Evolutionary conservation across 2,113 vertebrate species (phyloP), one percentile per base, ranked within the genome.

Genomic region (Lota lota): DNA sequence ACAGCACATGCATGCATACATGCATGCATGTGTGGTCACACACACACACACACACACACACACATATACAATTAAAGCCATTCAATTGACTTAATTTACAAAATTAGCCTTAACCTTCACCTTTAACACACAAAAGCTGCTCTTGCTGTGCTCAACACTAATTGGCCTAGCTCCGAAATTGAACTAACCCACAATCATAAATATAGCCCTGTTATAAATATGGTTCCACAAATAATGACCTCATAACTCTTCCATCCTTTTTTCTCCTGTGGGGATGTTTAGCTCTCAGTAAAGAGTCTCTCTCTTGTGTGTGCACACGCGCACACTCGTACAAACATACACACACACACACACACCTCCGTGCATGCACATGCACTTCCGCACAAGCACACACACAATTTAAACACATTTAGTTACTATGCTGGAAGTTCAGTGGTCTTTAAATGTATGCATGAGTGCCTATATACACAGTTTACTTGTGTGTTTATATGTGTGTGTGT

Each of bases 201-300:
- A 56, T 56, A 56, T 56, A 56, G 53, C 16, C n/a, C 15, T 56
- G 53, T n/a, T 56, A 56, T n/a, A n/a, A 56, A 56, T 56, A 56
- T 14, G 53, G 53, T 56, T n/a, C 53, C 15, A 7, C 4, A 56
- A 56, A 56, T 18, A 56, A 56, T 18, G 53, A 56, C 53, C 53
- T 56, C 53, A 56, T 56, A 56, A 56, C n/a, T 56, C 53, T 56
- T n/a, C 53, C 5, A 10, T 18, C 17, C 15, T 7, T 56, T 56
- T 56, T 56, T 4, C 53, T 56, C 5, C 53, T 56, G 16, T n/a
- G n/a, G 17, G 53, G 53, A 18, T 56, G 17, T 56, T 56, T 56
- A 56, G 51, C 12, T 17, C 51, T 53, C 51, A 33, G 51, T 53
- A 53, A 53, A 53, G 40, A 47, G 40, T 47, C 40, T 12, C 40